Evolutionary conservation across 2,113 vertebrate genomes (phyloP).

Genomic region (Puntigrus tetrazona): DNA sequence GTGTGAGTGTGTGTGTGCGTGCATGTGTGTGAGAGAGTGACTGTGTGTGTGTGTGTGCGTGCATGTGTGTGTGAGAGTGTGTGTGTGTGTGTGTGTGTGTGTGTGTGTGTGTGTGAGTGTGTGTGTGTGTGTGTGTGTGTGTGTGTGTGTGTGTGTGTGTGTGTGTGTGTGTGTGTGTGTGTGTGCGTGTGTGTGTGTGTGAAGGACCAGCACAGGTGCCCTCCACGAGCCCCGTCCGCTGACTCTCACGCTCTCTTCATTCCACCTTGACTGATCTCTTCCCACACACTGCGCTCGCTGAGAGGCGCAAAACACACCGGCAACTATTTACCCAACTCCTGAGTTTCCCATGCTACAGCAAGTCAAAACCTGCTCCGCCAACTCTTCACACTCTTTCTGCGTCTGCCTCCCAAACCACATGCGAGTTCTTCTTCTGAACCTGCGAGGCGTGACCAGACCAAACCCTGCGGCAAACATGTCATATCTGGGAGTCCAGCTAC

Average conservation of each 20-base stretch:
- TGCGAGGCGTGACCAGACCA: slow-evolving; percentile 23
- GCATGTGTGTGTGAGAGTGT: too few relatives aligned
- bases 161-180: slow-evolving; percentile 11
- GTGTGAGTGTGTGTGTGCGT: too few relatives aligned
- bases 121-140: too few relatives aligned
- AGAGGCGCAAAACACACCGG: slow-evolving; percentile 69
- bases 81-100: too few relatives aligned
- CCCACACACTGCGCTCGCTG: slow-evolving; percentile 53
- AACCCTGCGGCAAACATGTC: slow-evolving; percentile 8
- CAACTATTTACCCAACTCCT: slow-evolving; percentile 76
- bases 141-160: too few relatives aligned
- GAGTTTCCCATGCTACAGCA: slow-evolving; percentile 76
- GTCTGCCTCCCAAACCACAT: slow-evolving; percentile 47
- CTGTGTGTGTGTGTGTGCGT: too few relatives aligned
- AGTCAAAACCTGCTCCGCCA: slow-evolving; percentile 75
- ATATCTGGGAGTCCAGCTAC: background rate
- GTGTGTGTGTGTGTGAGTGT: too few relatives aligned
- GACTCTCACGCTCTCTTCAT: slow-evolving; percentile 53
- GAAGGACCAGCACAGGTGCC: slow-evolving; percentile 64
- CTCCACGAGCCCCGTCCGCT: slow-evolving; percentile 58
- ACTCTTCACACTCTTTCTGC: slow-evolving; percentile 62
- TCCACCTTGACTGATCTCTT: slow-evolving; percentile 50
- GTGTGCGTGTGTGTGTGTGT: slow-evolving; percentile 59
- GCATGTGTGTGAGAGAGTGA: too few relatives aligned
- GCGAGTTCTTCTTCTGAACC: slow-evolving; percentile 47